These are phyloP conservation scores for Melanerpes aurifrons DNA, from an alignment of 2,113 vertebrate species.

Conservation along the genomic window DNA sequence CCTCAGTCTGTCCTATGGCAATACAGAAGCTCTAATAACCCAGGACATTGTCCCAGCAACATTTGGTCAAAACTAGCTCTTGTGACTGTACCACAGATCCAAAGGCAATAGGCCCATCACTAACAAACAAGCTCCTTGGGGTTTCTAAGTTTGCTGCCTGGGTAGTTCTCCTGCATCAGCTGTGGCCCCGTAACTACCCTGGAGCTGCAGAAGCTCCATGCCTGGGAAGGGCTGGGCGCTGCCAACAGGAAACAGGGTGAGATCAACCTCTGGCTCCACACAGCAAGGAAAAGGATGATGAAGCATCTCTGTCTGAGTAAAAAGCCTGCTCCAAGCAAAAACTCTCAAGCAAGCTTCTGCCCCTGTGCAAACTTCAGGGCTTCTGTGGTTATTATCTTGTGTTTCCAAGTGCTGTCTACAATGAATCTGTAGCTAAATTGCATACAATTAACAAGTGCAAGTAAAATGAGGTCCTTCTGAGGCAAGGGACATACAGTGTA, in stretches of 20 bases:
- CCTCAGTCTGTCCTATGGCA: too few relatives aligned
- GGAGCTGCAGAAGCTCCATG: fast-evolving
- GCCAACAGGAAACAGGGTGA: not conserved
- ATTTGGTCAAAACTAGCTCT: not conserved
- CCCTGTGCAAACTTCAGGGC: not conserved
- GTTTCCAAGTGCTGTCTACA: not conserved
- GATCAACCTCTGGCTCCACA: not conserved
- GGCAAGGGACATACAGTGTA: not conserved
- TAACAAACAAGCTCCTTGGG: not conserved
- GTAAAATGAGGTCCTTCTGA: not conserved
- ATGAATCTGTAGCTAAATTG: slow-evolving; percentile 32
- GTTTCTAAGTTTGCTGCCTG: not conserved
- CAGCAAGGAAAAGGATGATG: not conserved
- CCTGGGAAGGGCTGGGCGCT: not conserved
- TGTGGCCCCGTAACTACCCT: not conserved
- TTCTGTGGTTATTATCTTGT: not conserved
- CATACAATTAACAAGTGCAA: not conserved
- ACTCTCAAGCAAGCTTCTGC: not conserved
- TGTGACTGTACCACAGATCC: not conserved
- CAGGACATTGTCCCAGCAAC: not conserved
- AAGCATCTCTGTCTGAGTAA: not conserved
- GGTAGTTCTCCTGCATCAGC: not conserved
- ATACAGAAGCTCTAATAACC: not conserved
- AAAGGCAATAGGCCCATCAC: not conserved
- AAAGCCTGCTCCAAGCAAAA: not conserved